These are phyloP conservation scores for Euura saliciscinereae DNA, from an alignment of 1,140 invertebrate species.

Conservation along the genomic window DNA sequence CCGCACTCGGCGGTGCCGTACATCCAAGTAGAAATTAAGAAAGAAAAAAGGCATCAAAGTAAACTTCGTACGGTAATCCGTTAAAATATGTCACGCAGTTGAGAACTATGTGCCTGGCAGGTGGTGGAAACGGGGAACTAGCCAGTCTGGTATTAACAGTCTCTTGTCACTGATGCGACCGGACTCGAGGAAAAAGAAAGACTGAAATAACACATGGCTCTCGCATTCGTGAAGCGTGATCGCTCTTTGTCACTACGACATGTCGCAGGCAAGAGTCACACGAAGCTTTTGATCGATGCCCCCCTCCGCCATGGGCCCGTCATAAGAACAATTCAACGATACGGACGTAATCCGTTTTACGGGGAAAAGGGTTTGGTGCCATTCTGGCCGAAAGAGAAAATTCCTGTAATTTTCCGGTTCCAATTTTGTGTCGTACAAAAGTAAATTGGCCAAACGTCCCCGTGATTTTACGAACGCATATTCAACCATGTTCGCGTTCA, in stretches of 20 bases:
- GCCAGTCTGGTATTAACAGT: background rate
- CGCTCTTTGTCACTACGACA: slow-evolving; percentile 45
- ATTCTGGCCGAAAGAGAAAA: too few species aligned
- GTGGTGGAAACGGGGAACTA: background rate
- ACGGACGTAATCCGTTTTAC: background rate
- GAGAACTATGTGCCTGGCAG: background rate
- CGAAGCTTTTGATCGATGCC: slow-evolving; percentile 42
- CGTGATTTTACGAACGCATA: background rate
- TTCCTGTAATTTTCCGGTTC: too few species aligned
- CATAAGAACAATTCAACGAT: background rate
- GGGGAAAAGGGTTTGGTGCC: too few species aligned
- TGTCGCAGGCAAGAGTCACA: slow-evolving; percentile 36
- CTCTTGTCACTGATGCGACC: too few species aligned
- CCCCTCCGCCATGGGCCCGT: slow-evolving; percentile 9
- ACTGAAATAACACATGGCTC: slow-evolving; percentile 27
- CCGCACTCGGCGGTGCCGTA: background rate
- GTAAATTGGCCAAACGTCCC: background rate
- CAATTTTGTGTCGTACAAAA: too few species aligned
- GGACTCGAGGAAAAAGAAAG: background rate
- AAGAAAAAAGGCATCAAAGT: background rate
- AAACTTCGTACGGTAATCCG: background rate
- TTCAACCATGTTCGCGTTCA: background rate
- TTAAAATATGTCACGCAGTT: slow-evolving; percentile 1
- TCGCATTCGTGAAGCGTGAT: slow-evolving; percentile 30
- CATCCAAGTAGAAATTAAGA: background rate